These are phyloP conservation scores for Acanthaster planci DNA, from an alignment of 35 echinoderm and acorn worm genomes.

Conservation along the genomic window DNA sequence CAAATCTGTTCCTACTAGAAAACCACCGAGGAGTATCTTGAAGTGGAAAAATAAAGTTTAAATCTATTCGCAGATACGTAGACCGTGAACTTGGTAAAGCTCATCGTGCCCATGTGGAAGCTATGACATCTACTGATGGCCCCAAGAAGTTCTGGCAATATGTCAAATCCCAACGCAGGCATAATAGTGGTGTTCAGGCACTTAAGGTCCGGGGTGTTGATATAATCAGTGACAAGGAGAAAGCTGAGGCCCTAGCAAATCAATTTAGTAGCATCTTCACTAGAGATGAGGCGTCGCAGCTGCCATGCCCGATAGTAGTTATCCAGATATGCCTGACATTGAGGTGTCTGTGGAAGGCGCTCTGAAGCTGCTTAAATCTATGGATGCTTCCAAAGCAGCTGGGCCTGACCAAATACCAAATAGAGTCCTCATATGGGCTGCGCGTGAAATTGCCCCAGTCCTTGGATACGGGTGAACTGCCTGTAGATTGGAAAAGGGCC, in stretches of 20 bases:
- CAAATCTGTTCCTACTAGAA: background rate
- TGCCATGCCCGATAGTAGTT: conserved; percentile 30
- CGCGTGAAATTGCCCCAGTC: conserved; percentile 44
- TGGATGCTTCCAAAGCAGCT: too few relatives aligned
- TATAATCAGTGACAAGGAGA: conserved; percentile 12
- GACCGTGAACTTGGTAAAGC: conserved; percentile 2
- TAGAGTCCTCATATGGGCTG: conserved; percentile 22
- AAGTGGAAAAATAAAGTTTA: conserved; percentile 24
- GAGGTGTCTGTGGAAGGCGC: conserved; percentile 9
- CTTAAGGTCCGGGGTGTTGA: background rate
- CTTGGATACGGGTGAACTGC: conserved; percentile 42
- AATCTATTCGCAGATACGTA: background rate
- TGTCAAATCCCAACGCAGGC: conserved; percentile 21
- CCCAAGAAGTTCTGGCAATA: conserved; percentile 31
- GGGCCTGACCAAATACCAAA: conserved; percentile 42
- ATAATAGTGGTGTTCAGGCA: background rate
- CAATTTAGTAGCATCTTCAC: too few relatives aligned
- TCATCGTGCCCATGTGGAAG: too few relatives aligned
- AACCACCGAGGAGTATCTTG: background rate
- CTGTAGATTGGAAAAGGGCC: conserved; percentile 51
- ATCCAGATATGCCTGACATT: background rate
- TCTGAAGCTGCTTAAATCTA: conserved; percentile 18
- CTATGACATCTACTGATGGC: conserved; percentile 22
- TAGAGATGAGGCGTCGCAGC: conserved; percentile 28
- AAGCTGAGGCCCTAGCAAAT: conserved; percentile 33